Evolutionary conservation across 30 jellyfish, hydroid and myxozoan genomes (phyloP).

Genomic region (Aurelia coerulea): DNA sequence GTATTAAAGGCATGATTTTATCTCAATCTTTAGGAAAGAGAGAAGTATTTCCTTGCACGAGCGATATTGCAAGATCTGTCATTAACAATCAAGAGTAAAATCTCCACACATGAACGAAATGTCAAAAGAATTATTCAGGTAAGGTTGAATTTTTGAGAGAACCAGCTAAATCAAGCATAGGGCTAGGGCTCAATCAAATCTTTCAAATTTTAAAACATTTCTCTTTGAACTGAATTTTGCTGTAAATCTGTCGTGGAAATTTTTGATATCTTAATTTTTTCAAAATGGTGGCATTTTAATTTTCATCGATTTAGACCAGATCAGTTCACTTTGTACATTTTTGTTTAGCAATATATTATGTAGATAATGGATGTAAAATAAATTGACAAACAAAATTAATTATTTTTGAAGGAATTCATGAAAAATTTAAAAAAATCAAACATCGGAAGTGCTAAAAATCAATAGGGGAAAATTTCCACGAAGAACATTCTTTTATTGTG

Average conservation of each 20-base stretch:
- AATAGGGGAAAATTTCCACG: no score
- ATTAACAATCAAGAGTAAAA: conserved; percentile 44
- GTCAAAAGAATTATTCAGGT: conserved; percentile 71
- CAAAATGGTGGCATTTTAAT: background rate
- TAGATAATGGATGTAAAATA: no score
- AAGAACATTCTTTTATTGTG: no score
- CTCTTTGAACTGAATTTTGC: background rate
- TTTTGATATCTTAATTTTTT: no score
- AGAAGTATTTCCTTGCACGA: conserved; percentile 49
- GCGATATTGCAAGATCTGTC: conserved; percentile 59
- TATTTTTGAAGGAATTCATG: no score
- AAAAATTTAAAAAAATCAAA: no score
- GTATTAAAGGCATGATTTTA: no score
- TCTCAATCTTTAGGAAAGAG: conserved; percentile 61
- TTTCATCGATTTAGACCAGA: background rate
- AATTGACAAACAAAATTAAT: no score
- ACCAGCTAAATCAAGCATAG: background rate
- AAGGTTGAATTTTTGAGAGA: conserved; percentile 21
- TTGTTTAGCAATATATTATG: no score
- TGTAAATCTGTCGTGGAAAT: no score
- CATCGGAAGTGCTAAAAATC: no score
- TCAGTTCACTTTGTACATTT: no score
- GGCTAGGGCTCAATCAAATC: background rate
- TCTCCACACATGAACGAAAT: conserved; percentile 54
- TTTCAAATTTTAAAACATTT: background rate